A percentile compares a stretch with the other conserved stretches of the same genome.
These are phyloP conservation scores for Drosophila nigrodunni DNA, from an alignment of 1,140 invertebrate genomes.

Conservation along the genomic window DNA sequence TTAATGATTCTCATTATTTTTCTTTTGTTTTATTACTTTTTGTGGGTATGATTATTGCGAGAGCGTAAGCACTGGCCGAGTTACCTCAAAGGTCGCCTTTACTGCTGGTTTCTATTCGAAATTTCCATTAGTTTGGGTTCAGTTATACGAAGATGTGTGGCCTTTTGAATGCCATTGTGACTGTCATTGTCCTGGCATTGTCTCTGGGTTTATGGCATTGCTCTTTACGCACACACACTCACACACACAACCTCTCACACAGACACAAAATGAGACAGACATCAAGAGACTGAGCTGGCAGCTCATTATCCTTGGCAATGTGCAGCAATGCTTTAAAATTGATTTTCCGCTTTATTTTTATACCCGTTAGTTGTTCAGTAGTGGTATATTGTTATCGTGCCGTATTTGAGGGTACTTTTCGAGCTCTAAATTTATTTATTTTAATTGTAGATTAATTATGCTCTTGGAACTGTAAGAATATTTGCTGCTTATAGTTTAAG, in stretches of 20 bases:
- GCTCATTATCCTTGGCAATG: slow-evolving; percentile 73
- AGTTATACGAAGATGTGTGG: slow-evolving; percentile 31
- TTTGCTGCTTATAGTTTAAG: too few relatives aligned
- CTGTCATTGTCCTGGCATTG: slow-evolving; percentile 36
- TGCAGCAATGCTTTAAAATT: slow-evolving; percentile 70
- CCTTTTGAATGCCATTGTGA: slow-evolving; percentile 34
- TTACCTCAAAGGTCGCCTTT: too few relatives aligned
- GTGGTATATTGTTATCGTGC: too few relatives aligned
- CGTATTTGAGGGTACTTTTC: too few relatives aligned
- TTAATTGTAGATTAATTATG: too few relatives aligned
- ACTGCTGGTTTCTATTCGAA: neutral
- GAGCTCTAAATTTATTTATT: too few relatives aligned
- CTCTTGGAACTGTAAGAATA: too few relatives aligned
- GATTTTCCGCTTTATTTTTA: slow-evolving; percentile 68
- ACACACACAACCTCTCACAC: neutral
- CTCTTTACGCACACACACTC: neutral
- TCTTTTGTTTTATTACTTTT: too few relatives aligned
- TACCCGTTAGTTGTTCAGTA: neutral
- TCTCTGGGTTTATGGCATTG: slow-evolving; percentile 31
- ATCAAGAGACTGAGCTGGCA: slow-evolving; percentile 14
- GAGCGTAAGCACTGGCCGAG: too few relatives aligned
- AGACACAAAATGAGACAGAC: neutral
- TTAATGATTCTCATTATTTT: too few relatives aligned
- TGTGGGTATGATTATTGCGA: too few relatives aligned
- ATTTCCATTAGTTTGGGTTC: slow-evolving; percentile 16